Evolutionary conservation across 2,888 invertebrate species (phyloP).

Genomic region (Nomada hirtipes): DNA sequence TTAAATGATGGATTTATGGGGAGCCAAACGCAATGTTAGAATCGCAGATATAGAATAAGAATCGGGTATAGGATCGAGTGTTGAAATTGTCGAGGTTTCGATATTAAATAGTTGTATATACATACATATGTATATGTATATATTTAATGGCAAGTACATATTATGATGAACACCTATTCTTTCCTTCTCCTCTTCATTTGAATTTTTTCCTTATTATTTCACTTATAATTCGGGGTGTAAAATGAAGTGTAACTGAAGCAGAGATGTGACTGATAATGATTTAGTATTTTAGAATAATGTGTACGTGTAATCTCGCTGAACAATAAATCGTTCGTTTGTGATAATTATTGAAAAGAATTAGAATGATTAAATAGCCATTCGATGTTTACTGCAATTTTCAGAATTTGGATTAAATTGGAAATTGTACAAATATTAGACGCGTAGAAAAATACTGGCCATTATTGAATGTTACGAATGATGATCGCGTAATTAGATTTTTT

Average conservation of each 20-base stretch:
- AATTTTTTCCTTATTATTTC: neutral
- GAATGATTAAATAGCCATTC: neutral
- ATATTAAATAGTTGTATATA: slow-evolving; percentile 3
- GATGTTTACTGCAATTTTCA: too few relatives aligned
- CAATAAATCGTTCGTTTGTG: slow-evolving; percentile 4
- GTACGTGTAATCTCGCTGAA: neutral
- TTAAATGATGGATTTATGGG: slow-evolving; percentile 35
- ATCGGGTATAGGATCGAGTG: neutral
- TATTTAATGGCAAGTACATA: slow-evolving; percentile 4
- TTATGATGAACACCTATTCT: too few relatives aligned
- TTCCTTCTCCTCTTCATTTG: neutral
- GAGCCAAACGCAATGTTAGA: slow-evolving; percentile 45
- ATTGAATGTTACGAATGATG: too few relatives aligned
- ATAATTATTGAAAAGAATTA: neutral
- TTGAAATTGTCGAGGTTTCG: slow-evolving; percentile 16
- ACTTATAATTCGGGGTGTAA: neutral
- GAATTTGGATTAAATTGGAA: too few relatives aligned
- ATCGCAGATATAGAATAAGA: slow-evolving; percentile 35
- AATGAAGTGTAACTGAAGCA: neutral
- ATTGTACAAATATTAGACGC: too few relatives aligned
- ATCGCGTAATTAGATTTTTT: too few relatives aligned
- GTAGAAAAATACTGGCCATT: too few relatives aligned
- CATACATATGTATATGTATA: neutral
- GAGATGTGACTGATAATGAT: slow-evolving; percentile 6
- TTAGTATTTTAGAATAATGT: neutral